These are phyloP conservation scores for Drosophila pruinosa DNA, from an alignment of 1,140 invertebrate genomes.

Conservation along the genomic window DNA sequence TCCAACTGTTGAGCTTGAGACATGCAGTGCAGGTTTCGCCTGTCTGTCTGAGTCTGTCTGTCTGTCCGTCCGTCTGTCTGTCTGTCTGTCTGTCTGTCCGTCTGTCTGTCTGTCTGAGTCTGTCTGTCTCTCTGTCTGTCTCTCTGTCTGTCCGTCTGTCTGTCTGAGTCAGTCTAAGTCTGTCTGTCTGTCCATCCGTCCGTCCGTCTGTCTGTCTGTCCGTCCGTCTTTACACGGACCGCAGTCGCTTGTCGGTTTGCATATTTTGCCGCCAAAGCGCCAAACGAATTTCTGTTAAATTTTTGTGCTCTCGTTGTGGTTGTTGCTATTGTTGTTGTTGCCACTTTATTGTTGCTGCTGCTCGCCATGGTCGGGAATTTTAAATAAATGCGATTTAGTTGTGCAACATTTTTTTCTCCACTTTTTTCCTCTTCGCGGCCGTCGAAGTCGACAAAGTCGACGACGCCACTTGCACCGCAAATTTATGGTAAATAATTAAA, in stretches of 20 bases:
- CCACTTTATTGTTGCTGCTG: conserved; percentile 16
- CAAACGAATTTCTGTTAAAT: conserved; percentile 56
- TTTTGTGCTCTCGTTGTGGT: conserved; percentile 44
- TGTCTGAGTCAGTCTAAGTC: too few species aligned
- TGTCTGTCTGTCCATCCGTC: background rate
- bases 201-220: background rate
- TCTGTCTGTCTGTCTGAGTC: background rate
- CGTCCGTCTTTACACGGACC: too few species aligned
- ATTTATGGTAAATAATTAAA: conserved; percentile 63
- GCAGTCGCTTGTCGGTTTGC: conserved; percentile 4
- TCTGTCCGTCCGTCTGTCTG: background rate
- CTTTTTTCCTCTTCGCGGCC: conserved; percentile 33
- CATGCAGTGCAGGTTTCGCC: conserved; percentile 47
- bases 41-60: too few species aligned
- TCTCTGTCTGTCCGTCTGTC: background rate
- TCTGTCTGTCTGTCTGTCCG: background rate
- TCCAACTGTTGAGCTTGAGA: conserved; percentile 29
- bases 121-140: background rate
- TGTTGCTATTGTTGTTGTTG: conserved; percentile 21
- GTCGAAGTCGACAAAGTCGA: background rate
- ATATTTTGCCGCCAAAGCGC: conserved; percentile 57
- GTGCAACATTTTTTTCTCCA: conserved; percentile 63
- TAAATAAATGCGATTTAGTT: conserved; percentile 77
- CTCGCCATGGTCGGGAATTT: conserved; percentile 73
- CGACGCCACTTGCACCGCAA: conserved; percentile 44